Evolutionary conservation across 2,797 vertebrate genomes (phyloP), one percentile per base, ranked within the genome.

Genomic region (Muscicapa comitata): DNA sequence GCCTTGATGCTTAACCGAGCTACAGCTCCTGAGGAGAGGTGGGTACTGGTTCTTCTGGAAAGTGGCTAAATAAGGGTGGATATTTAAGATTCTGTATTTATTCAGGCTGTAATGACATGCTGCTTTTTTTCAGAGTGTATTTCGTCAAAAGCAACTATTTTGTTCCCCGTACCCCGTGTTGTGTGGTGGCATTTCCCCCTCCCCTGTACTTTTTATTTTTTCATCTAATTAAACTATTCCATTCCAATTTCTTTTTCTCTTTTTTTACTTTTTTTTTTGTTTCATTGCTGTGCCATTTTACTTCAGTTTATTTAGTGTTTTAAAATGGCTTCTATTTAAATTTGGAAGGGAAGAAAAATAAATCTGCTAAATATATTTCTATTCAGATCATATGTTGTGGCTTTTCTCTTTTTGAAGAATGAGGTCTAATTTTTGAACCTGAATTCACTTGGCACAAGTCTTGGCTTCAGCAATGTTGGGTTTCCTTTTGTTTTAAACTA

Each of bases 401-500:
- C 87, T 96, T 96, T 95, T 90, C 73, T 91, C 70, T 81, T 93
- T 86, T 73, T 95, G 86, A 93, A 96, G 94, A 93, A 95, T 62
- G 75, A 95, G 85, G 89, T 93, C 94, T 95, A 86, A 88, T 91
- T 93, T 96, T 94, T 96, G 94, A 94, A 95, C 92, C 96, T 93
- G 91, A 88, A 93, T 78, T 91, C 76, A 73, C 65, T 95, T 94
- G 91, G 94, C 91, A 81, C 40, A 53, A 51, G 18, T 23, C 51
- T 96, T 94, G 93, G 91, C 87, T 90, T 86, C 79, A 55, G 73
- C 70, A 72, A 10, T 9, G 4, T 21, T 31, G 92, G 89, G 85
- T 91, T 95, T 96, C 93, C 89, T 96, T 96, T 97, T 95, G 93
- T 97, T 89, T 96, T 65, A 94, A 89, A 43, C 78, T 86, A 89